These are phyloP conservation scores for Potamilus streckersoni DNA, from an alignment of 1,140 invertebrate genomes.

Conservation along the genomic window DNA sequence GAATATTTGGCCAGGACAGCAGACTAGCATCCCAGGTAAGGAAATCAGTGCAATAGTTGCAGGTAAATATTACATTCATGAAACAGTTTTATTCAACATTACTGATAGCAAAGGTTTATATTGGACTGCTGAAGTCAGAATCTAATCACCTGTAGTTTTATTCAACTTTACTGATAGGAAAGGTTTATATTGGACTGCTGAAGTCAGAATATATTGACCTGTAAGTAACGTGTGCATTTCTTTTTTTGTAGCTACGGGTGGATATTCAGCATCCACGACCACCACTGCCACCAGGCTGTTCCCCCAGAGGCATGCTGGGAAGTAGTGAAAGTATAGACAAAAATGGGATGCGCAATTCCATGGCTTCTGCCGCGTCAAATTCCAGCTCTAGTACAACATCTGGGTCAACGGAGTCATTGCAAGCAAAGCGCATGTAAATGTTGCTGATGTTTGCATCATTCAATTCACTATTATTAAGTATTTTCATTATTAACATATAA, in stretches of 20 bases:
- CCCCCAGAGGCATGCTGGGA: slow-evolving; percentile 12
- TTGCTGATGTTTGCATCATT: slow-evolving; percentile 7
- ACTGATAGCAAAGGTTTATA: no score
- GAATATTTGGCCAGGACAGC: no score
- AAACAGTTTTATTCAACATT: no score
- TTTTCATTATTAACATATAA: no score
- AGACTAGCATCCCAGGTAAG: no score
- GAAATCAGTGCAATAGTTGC: no score
- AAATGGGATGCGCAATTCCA: slow-evolving; percentile 39
- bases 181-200: no score
- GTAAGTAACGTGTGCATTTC: background rate
- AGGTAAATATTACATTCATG: no score
- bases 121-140: no score
- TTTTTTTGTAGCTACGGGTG: slow-evolving; percentile 13
- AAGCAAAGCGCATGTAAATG: slow-evolving; percentile 77
- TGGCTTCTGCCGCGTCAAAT: slow-evolving; percentile 43
- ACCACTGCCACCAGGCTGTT: background rate
- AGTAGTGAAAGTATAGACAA: slow-evolving; percentile 29
- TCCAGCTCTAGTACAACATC: slow-evolving; percentile 39
- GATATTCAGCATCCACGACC: slow-evolving; percentile 19
- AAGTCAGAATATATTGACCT: background rate
- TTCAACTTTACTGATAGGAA: no score
- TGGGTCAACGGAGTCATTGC: slow-evolving; percentile 72
- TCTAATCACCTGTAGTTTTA: background rate
- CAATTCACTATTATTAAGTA: background rate